Base-by-base conservation (phyloP, 2,113 vertebrate genomes). In the Seriola quinqueradiata region DNA sequence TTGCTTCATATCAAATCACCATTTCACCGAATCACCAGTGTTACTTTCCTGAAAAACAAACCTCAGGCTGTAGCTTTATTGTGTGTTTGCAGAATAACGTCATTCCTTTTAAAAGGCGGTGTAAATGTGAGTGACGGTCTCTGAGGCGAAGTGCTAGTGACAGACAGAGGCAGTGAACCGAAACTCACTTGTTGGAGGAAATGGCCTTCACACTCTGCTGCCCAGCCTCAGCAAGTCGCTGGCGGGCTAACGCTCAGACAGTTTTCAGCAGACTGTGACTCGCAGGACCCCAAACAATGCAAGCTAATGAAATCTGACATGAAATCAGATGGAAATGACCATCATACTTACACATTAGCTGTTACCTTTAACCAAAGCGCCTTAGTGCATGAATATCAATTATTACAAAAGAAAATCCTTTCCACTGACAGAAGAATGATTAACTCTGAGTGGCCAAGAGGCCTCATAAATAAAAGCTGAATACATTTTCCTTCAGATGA, bases 151-250 rank as follows among this genome's bases (percentile, higher is more conserved):
- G 64, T 11, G 48, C n/a, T 63, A 52, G 72, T 77, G 79, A 84
- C 77, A 86, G 79, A 88, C 71, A 66, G 52, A 80, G 28, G n/a
- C 82, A 69, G 54, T 90, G 89, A 91, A 82, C 55, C 72, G 36
- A 75, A 81, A 75, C 50, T 69, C 68, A 76, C 72, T 84, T 83
- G 80, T 71, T 89, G 81, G 81, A 82, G 58, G 19, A 86, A 83
- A 82, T 52, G 1, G 32, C 40, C 75, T 82, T 85, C 70, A 83
- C 77, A 81, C 77, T 84, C 71, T 40, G 60, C 72, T 90, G 54
- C 77, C 25, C 42, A 36, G 68, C 82, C 17, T 75, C 75, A 67
- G 59, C 4, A n/a, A 68, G 60, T 44, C 1, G n/a, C 85, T 54
- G 78, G 79, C 0, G 36, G 87, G 80, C 79, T 55, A 13, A 76